phyloP scores from a whole-genome alignment of 2,888 invertebrate genomes.

The Margaritifera margaritifera region DNA sequence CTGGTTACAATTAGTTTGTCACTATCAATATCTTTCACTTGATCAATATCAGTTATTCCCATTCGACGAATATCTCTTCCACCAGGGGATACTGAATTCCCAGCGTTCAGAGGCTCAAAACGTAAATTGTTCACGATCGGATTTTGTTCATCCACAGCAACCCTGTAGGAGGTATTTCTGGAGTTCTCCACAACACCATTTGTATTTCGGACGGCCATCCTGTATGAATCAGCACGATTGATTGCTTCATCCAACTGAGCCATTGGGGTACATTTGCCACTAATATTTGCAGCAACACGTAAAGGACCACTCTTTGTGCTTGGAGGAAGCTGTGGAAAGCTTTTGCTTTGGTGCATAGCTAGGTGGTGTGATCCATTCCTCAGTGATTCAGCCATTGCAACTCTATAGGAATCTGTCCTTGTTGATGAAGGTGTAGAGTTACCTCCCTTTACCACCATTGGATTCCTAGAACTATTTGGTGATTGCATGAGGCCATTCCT shows the following conservation, averaged over 20 bases:
- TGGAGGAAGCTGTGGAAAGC: conserved; percentile 40
- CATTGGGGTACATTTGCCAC: conserved; percentile 8
- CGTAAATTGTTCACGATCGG: conserved; percentile 22
- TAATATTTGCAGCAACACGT: conserved; percentile 42
- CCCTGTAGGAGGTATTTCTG: conserved; percentile 56
- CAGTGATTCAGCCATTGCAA: conserved; percentile 41
- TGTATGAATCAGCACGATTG: conserved; percentile 59
- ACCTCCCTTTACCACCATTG: conserved; percentile 1
- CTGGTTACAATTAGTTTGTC: conserved; percentile 3
- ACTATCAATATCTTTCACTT: conserved; percentile 43
- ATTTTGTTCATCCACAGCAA: conserved; percentile 46
- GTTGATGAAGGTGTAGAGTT: conserved; percentile 9
- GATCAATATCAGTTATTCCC: conserved; percentile 64
- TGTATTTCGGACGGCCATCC: conserved; percentile 56
- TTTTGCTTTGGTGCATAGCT: conserved; percentile 43
- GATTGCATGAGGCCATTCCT: conserved; percentile 5
- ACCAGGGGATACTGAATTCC: conserved; percentile 30
- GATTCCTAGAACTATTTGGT: conserved; percentile 8
- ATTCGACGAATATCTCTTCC: conserved; percentile 52
- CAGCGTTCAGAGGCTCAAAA: conserved; percentile 36
- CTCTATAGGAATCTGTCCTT: conserved; percentile 59
- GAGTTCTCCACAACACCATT: conserved; percentile 40
- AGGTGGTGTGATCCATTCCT: conserved; percentile 40
- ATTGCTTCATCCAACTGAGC: conserved; percentile 38
- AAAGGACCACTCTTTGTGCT: conserved; percentile 35